A percentile compares a stretch with the other conserved stretches of the same genome.
phyloP scores from a whole-genome alignment of 1,140 invertebrate genomes.

The Maniola jurtina region DNA sequence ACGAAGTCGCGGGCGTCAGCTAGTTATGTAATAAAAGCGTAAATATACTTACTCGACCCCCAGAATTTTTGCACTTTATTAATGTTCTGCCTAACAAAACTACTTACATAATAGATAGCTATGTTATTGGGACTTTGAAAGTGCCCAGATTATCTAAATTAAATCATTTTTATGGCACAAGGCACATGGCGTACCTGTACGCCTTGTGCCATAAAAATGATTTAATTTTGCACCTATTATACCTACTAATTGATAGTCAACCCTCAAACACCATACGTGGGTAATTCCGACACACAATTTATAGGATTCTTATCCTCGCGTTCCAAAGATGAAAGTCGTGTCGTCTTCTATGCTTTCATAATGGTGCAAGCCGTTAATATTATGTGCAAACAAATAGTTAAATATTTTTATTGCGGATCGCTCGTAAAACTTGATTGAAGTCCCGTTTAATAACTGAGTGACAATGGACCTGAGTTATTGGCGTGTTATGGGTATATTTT shows the following conservation, averaged over 20 bases:
- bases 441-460: constrained; percentile 51
- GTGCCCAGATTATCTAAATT: too few species aligned
- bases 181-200: too few species aligned
- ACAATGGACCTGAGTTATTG: constrained; percentile 57
- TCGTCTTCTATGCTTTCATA: constrained; percentile 34
- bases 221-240: constrained; percentile 34
- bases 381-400: constrained; percentile 72
- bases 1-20: too few species aligned
- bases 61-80: too few species aligned
- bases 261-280: constrained; percentile 31
- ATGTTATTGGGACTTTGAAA: too few species aligned
- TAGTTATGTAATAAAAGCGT: too few species aligned
- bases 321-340: constrained; percentile 43
- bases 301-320: constrained; percentile 30
- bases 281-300: constrained; percentile 28
- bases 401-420: constrained; percentile 73
- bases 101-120: too few species aligned
- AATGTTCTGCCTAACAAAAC: too few species aligned
- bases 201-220: constrained; percentile 16
- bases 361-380: constrained; percentile 68
- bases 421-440: constrained; percentile 76
- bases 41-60: too few species aligned
- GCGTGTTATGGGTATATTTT: constrained; percentile 52
- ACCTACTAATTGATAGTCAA: constrained; percentile 56
- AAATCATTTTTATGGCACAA: too few species aligned